Conservation (phyloP, 2,113 vertebrate genomes). For the Otus sunia region DNA sequence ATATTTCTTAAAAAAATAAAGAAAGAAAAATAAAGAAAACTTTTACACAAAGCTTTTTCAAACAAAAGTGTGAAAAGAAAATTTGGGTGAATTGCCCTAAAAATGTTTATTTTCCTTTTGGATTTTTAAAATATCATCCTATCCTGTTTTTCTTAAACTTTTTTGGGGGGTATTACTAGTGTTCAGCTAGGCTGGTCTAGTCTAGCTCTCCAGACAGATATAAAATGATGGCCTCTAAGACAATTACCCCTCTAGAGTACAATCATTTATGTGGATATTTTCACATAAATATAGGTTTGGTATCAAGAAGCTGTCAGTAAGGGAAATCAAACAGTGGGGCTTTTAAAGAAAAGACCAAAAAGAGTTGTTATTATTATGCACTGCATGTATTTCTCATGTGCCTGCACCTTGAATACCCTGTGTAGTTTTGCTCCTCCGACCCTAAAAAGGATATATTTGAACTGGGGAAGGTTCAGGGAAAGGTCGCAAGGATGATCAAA, state of each 20-base stretch:
- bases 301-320: background rate
- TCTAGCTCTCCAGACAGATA: background rate
- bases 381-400: background rate
- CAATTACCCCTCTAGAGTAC: background rate
- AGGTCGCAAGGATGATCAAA: slow-evolving; percentile 58
- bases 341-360: background rate
- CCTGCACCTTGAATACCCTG: background rate
- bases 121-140: background rate
- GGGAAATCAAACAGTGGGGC: background rate
- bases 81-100: background rate
- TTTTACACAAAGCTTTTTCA: background rate
- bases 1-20: background rate
- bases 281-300: background rate
- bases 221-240: background rate
- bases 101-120: background rate
- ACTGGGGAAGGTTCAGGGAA: slow-evolving; percentile 16
- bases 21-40: background rate
- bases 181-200: background rate
- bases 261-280: background rate
- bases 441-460: background rate
- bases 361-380: background rate
- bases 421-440: background rate
- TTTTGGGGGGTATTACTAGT: background rate
- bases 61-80: background rate
- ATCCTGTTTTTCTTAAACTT: background rate